Evolutionary conservation across 2,888 invertebrate species (phyloP).

Genomic region (Heliconius sara): DNA sequence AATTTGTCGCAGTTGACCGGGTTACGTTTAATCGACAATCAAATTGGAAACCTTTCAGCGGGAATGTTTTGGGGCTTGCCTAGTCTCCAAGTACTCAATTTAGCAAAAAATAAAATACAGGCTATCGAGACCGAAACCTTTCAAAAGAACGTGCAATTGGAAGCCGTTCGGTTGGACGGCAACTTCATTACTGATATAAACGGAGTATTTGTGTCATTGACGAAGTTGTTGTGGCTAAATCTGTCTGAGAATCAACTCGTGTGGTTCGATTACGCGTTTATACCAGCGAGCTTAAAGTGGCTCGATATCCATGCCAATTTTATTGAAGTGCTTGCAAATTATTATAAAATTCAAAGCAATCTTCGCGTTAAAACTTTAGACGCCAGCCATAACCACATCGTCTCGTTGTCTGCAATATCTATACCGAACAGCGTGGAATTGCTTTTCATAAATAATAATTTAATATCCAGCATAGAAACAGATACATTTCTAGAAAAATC

Average conservation of each 20-base stretch:
- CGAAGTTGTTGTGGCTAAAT: slow-evolving; percentile 93
- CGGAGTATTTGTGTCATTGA: slow-evolving; percentile 93
- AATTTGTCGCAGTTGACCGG: slow-evolving; percentile 94
- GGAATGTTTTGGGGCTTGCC: slow-evolving; percentile 94
- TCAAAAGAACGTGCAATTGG: slow-evolving; percentile 91
- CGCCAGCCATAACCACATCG: slow-evolving; percentile 94
- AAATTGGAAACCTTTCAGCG: slow-evolving; percentile 92
- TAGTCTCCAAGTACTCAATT: slow-evolving; percentile 92
- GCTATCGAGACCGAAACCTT: slow-evolving; percentile 93
- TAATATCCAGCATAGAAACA: slow-evolving; percentile 90
- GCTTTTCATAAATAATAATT: slow-evolving; percentile 94
- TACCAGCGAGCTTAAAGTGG: slow-evolving; percentile 94
- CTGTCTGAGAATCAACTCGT: slow-evolving; percentile 95
- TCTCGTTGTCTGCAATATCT: slow-evolving; percentile 90
- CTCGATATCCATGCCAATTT: slow-evolving; percentile 95
- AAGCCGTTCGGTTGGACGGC: slow-evolving; percentile 93
- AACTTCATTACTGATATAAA: slow-evolving; percentile 95
- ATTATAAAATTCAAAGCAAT: slow-evolving; percentile 92
- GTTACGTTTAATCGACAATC: slow-evolving; percentile 94
- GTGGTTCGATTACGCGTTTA: slow-evolving; percentile 96
- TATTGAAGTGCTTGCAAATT: slow-evolving; percentile 93
- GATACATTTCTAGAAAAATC: slow-evolving; percentile 94
- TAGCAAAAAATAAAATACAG: slow-evolving; percentile 95
- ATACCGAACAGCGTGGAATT: slow-evolving; percentile 94
- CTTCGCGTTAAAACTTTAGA: slow-evolving; percentile 92